These are phyloP conservation scores for Lamproptera curius DNA, from an alignment of 2,888 invertebrate genomes.

Conservation along the genomic window DNA sequence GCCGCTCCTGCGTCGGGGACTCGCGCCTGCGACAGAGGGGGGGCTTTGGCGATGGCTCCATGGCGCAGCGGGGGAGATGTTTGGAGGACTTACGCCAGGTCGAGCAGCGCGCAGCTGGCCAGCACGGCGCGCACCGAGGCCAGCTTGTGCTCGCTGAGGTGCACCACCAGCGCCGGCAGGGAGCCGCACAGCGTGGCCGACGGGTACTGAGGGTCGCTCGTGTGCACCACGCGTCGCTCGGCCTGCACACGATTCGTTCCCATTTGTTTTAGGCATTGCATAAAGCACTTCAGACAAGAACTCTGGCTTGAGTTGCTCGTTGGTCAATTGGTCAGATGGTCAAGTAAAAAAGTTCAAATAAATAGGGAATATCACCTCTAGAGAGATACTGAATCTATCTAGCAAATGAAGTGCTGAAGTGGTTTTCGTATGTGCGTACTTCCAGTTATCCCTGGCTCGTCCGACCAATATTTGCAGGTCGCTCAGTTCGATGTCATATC, in stretches of 20 bases:
- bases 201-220: constrained; percentile 92
- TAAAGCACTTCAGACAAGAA: too few relatives aligned
- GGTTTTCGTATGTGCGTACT: constrained; percentile 89
- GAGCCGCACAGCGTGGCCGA: constrained; percentile 90
- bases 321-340: too few relatives aligned
- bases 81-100: constrained; percentile 12
- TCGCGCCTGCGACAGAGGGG: constrained; percentile 3
- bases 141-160: constrained; percentile 95
- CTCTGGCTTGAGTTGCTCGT: too few relatives aligned
- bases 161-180: constrained; percentile 91
- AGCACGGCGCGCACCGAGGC: constrained; percentile 56
- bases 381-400: constrained; percentile 85
- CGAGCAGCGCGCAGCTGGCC: constrained; percentile 30
- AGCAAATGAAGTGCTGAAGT: constrained; percentile 92
- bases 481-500: constrained; percentile 87
- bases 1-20: constrained; percentile 25
- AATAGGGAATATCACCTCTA: constrained; percentile 72
- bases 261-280: too few relatives aligned
- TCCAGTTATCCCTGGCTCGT: constrained; percentile 93
- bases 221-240: constrained; percentile 88
- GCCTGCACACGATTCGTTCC: constrained; percentile 75
- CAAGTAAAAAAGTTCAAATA: too few relatives aligned
- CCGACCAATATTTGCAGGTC: constrained; percentile 93
- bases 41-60: neutral
- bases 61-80: too few relatives aligned